Evolutionary conservation across 2,113 vertebrate species (phyloP).

Genomic region (Bujurquina vittata): DNA sequence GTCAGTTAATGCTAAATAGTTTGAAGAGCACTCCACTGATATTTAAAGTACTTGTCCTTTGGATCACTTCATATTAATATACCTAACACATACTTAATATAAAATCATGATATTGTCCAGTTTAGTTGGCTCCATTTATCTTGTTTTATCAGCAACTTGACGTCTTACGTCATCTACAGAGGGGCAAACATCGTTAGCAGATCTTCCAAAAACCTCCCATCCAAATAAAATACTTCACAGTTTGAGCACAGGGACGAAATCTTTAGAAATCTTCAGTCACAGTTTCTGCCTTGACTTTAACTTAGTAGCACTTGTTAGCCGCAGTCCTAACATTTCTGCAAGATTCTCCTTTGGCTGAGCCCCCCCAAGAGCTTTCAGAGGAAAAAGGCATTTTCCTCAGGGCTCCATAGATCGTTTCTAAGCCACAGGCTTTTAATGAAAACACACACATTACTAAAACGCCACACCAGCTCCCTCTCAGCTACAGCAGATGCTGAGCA

Average conservation of each 20-base stretch:
- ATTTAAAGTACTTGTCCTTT: not conserved
- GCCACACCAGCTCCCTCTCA: not conserved
- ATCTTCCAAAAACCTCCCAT: conserved; percentile 27
- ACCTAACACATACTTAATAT: not conserved
- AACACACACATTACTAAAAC: conserved; percentile 15
- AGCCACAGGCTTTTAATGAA: conserved; percentile 48
- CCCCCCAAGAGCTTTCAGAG: not conserved
- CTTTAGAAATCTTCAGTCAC: conserved; percentile 34
- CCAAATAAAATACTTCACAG: conserved; percentile 25
- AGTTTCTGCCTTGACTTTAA: conserved; percentile 32
- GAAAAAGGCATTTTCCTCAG: conserved; percentile 5
- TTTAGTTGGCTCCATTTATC: not conserved
- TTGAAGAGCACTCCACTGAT: not conserved
- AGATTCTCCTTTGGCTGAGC: conserved; percentile 10
- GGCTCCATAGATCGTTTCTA: conserved; percentile 31
- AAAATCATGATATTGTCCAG: not conserved
- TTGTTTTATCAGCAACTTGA: not conserved
- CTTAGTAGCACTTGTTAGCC: conserved; percentile 14
- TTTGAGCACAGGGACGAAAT: conserved; percentile 39
- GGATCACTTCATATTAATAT: not conserved
- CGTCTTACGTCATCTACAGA: not conserved
- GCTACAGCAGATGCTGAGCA: not conserved
- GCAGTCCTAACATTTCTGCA: not conserved
- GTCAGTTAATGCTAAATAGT: not conserved
- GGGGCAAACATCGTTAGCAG: not conserved